phyloP scores from a whole-genome alignment of 2,113 vertebrate species.

The Xenopus borealis region DNA sequence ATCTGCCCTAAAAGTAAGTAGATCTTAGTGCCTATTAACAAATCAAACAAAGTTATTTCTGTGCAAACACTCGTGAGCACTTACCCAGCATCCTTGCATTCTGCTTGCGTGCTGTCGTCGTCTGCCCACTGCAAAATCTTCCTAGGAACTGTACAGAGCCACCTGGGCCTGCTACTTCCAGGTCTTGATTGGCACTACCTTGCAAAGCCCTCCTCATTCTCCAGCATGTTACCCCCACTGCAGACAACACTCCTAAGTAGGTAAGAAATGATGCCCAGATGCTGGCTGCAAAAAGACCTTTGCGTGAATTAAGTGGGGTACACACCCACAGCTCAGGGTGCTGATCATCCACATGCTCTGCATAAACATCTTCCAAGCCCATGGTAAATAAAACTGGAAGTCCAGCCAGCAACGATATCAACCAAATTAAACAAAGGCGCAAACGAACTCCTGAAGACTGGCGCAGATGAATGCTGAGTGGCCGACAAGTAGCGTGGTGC shows the following conservation, averaged over 20 bases:
- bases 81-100: slow-evolving; percentile 31
- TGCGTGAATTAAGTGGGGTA: slow-evolving; percentile 25
- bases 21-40: no score
- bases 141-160: slow-evolving; percentile 10
- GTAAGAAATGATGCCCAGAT: slow-evolving; percentile 37
- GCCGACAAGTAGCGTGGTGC: slow-evolving; percentile 45
- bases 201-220: slow-evolving; percentile 38
- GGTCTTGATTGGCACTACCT: background rate
- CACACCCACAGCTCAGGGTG: slow-evolving; percentile 22
- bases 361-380: slow-evolving; percentile 41
- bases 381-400: slow-evolving; percentile 39
- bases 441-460: slow-evolving; percentile 15
- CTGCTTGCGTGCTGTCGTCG: slow-evolving; percentile 18
- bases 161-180: background rate
- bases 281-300: slow-evolving; percentile 16
- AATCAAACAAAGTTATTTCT: no score
- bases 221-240: slow-evolving; percentile 33
- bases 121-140: slow-evolving; percentile 15
- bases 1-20: no score
- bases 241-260: slow-evolving; percentile 35
- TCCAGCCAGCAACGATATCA: slow-evolving; percentile 22
- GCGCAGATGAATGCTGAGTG: slow-evolving; percentile 16
- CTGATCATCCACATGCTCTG: background rate
- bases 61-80: background rate
- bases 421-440: slow-evolving; percentile 41